A percentile compares a stretch with the other conserved stretches of the same genome.
Conservation (phyloP, 2,113 vertebrate genomes). For the Rutilus rutilus region DNA sequence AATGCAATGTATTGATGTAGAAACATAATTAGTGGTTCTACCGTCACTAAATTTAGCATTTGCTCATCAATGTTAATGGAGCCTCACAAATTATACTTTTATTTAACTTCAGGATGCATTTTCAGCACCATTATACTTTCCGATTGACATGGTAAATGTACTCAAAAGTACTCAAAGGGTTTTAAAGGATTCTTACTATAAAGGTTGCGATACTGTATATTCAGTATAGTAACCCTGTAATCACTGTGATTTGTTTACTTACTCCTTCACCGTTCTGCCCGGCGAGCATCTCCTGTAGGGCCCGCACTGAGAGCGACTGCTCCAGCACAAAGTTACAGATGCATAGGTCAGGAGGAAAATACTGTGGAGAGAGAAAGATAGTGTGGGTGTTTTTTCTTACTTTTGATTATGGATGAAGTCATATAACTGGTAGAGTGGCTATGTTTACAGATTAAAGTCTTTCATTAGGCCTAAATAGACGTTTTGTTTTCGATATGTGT, state of each 20-base stretch:
- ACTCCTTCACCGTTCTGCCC: conserved; percentile 88
- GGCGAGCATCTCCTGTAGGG: conserved; percentile 97
- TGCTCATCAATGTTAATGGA: background rate
- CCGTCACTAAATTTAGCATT: background rate
- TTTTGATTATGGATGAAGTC: background rate
- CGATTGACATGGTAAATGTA: background rate
- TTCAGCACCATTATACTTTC: background rate
- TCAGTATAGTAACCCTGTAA: background rate
- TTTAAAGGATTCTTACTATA: background rate
- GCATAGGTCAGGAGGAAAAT: conserved; percentile 95
- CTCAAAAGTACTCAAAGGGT: background rate
- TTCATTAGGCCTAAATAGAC: background rate
- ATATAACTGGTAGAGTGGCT: background rate
- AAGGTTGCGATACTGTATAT: background rate
- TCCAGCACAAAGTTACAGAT: conserved; percentile 96
- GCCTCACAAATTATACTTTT: background rate
- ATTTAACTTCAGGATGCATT: background rate
- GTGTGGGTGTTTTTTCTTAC: background rate
- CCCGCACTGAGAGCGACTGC: conserved; percentile 94
- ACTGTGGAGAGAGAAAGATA: conserved; percentile 71
- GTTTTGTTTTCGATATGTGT: background rate
- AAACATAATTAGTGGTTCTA: too few relatives aligned
- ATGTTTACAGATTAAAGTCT: background rate
- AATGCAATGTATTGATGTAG: too few relatives aligned
- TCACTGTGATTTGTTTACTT: conserved; percentile 68